Conservation (phyloP, 2,113 vertebrate species). For the Erythrocercus mccallii region DNA sequence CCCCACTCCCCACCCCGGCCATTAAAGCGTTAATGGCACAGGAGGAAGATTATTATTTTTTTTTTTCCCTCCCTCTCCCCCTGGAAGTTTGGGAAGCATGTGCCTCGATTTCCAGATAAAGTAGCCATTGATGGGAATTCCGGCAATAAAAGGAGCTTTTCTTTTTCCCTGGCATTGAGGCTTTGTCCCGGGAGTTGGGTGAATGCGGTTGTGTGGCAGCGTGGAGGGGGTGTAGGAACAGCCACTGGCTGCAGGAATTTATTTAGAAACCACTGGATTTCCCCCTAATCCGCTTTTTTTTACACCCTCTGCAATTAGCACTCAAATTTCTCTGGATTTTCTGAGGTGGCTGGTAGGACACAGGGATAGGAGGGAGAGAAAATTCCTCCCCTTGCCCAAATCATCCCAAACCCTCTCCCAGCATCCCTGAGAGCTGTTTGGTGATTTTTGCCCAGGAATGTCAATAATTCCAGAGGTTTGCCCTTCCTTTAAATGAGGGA, state of each 20-base stretch:
- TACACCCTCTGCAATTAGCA: background rate
- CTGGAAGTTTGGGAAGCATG: constrained; percentile 42
- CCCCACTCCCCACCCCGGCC: background rate
- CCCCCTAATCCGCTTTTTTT: background rate
- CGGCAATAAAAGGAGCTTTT: constrained; percentile 44
- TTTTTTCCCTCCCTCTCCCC: background rate
- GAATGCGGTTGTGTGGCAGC: background rate
- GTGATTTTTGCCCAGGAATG: background rate
- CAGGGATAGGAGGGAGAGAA: background rate
- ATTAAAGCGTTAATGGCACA: constrained; percentile 25
- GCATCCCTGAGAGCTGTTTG: background rate
- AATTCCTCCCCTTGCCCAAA: background rate
- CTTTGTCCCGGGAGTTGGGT: constrained; percentile 25
- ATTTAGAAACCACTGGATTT: background rate
- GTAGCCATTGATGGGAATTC: constrained; percentile 49
- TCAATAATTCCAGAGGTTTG: background rate
- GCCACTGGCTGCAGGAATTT: background rate
- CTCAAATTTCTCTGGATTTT: background rate
- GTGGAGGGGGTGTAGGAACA: background rate
- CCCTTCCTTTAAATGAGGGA: background rate
- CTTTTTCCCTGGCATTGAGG: constrained; percentile 6
- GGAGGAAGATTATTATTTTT: background rate
- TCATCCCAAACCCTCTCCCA: background rate
- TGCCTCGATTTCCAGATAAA: constrained; percentile 58
- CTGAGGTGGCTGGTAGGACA: background rate